These are phyloP conservation scores for Heterochromis multidens DNA, from an alignment of 2,113 vertebrate genomes.

Conservation along the genomic window DNA sequence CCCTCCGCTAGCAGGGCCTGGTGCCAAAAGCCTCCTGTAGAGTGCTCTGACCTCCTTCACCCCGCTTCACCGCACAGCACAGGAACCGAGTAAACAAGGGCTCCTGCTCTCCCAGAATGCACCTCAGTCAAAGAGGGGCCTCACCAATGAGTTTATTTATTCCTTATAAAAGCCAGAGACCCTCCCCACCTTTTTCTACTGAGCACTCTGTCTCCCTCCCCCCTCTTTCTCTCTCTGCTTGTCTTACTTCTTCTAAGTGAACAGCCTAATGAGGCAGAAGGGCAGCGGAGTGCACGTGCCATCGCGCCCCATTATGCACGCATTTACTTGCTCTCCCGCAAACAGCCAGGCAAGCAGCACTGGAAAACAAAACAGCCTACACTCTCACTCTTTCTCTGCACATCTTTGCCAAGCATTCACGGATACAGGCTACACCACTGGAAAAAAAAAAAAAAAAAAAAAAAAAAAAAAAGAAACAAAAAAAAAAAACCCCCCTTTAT, in stretches of 20 bases:
- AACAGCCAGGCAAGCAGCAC: conserved; percentile 11
- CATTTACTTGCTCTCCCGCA: conserved; percentile 31
- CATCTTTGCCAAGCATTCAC: conserved; percentile 32
- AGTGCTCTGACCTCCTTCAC: conserved; percentile 31
- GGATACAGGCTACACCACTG: conserved; percentile 1
- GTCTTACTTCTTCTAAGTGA: conserved; percentile 63
- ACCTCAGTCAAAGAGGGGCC: conserved; percentile 7
- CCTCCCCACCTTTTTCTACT: neutral
- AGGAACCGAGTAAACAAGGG: conserved; percentile 43
- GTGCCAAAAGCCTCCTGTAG: neutral
- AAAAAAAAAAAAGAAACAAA: neutral
- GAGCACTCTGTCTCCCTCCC: neutral
- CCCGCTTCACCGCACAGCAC: neutral
- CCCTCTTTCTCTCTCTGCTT: neutral
- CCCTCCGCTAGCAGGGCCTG: neutral
- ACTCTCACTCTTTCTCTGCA: neutral
- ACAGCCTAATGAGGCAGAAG: conserved; percentile 67
- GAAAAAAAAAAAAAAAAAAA: neutral
- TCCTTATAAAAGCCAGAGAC: conserved; percentile 32
- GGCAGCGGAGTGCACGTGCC: conserved; percentile 57
- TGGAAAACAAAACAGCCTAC: conserved; percentile 42
- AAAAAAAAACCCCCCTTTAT: neutral
- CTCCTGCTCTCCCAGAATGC: conserved; percentile 34
- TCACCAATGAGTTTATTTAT: conserved; percentile 29
- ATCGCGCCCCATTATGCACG: conserved; percentile 45